These are phyloP conservation scores for Gallinago jamesoni DNA, from an alignment of 2,113 vertebrate species.

Conservation along the genomic window DNA sequence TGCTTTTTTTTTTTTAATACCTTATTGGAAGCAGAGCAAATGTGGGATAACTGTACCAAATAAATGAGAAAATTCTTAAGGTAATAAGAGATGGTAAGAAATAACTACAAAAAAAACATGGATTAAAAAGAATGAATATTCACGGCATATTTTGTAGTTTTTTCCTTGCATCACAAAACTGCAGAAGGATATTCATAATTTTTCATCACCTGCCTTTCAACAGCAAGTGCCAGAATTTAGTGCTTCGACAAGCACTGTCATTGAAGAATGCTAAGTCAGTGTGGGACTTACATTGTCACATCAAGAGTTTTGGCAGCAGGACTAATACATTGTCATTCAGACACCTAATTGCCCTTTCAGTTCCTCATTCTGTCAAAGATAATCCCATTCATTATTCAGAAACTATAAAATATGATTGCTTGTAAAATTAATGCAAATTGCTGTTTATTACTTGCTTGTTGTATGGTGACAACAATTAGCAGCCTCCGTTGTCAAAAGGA, in stretches of 20 bases:
- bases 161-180: neutral
- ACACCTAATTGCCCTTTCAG: neutral
- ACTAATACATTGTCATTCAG: neutral
- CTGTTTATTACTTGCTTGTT: neutral
- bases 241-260: neutral
- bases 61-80: neutral
- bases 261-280: neutral
- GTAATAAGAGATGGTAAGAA: neutral
- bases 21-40: neutral
- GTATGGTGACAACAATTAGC: neutral
- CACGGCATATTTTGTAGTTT: neutral
- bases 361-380: neutral
- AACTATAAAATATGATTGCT: neutral
- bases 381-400: neutral
- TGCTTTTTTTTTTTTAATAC: neutral
- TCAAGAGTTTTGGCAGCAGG: neutral
- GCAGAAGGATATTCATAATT: neutral
- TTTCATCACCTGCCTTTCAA: neutral
- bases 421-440: neutral
- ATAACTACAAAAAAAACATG: neutral
- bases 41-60: neutral
- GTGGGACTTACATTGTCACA: neutral
- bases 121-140: neutral
- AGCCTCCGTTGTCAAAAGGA: neutral
- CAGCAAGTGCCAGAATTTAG: neutral